A percentile compares a stretch with the other conserved stretches of the same genome.
These are phyloP conservation scores for Sphaeramia orbicularis DNA, from an alignment of 2,797 vertebrate species.

Conservation along the genomic window DNA sequence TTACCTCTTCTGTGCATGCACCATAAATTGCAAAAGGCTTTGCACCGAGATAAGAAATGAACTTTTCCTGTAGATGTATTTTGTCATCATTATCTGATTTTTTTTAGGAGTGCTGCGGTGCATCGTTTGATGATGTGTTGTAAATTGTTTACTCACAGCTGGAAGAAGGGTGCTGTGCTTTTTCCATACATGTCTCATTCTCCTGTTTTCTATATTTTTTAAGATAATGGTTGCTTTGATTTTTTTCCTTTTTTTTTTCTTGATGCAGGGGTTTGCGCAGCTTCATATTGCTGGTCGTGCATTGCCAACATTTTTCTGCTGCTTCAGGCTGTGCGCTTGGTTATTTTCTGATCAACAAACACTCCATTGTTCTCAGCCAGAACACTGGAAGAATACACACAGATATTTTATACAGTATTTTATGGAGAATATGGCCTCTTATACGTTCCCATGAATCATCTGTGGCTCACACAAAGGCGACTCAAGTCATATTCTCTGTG, in stretches of 20 bases:
- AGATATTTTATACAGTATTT: slow-evolving; percentile 42
- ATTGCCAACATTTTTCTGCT: slow-evolving; percentile 46
- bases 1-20: slow-evolving; percentile 37
- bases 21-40: slow-evolving; percentile 29
- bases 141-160: slow-evolving; percentile 7
- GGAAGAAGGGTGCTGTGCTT: slow-evolving; percentile 1
- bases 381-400: slow-evolving; percentile 36
- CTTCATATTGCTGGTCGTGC: slow-evolving; percentile 6
- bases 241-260: slow-evolving; percentile 10
- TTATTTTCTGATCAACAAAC: slow-evolving; percentile 59
- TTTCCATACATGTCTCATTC: slow-evolving; percentile 5
- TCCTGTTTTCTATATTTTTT: not conserved
- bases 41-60: not conserved
- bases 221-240: slow-evolving; percentile 14
- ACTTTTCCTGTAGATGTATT: slow-evolving; percentile 14
- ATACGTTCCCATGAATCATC: slow-evolving; percentile 60
- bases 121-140: slow-evolving; percentile 22
- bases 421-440: slow-evolving; percentile 38
- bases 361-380: slow-evolving; percentile 48
- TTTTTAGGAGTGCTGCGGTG: not conserved
- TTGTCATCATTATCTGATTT: not conserved
- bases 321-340: slow-evolving; percentile 43
- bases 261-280: slow-evolving; percentile 37
- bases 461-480: slow-evolving; percentile 26
- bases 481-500: not conserved